A percentile compares a stretch with the other conserved stretches of the same genome.
Evolutionary conservation across 2,888 invertebrate genomes (phyloP).

Genomic region (Diplazon laetatorius): DNA sequence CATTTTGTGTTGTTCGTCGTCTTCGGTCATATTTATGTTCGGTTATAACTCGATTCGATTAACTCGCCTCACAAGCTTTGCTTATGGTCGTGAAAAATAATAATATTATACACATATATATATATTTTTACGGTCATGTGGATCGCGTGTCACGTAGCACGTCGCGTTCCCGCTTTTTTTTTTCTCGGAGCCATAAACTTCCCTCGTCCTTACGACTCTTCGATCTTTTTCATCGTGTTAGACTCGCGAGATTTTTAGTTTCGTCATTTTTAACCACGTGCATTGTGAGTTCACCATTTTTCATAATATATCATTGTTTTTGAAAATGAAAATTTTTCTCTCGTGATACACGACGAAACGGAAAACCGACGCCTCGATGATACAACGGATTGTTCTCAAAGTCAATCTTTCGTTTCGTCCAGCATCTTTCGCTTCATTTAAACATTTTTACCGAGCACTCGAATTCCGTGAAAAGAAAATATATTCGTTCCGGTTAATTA

Average conservation of each 20-base stretch:
- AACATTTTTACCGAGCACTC: neutral
- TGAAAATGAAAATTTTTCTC: too few relatives aligned
- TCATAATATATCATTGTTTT: conserved; percentile 1
- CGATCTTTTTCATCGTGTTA: neutral
- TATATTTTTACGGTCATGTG: too few relatives aligned
- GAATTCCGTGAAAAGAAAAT: too few relatives aligned
- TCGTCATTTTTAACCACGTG: conserved; percentile 38
- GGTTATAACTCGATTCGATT: too few relatives aligned
- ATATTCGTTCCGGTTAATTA: too few relatives aligned
- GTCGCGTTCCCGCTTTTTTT: conserved; percentile 54
- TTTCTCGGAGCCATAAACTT: conserved; percentile 1
- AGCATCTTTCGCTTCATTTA: too few relatives aligned
- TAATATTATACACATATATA: too few relatives aligned
- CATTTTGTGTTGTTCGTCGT: conserved; percentile 7
- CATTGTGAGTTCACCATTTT: neutral
- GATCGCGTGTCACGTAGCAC: neutral
- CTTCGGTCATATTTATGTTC: too few relatives aligned
- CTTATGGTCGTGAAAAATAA: too few relatives aligned
- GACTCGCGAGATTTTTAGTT: conserved; percentile 26
- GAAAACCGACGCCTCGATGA: neutral
- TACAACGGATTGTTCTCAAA: neutral
- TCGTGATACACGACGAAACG: too few relatives aligned
- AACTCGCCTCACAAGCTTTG: too few relatives aligned
- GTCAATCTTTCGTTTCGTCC: neutral
- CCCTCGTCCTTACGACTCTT: neutral